phyloP scores from a whole-genome alignment of 2,113 vertebrate species.

The Engraulis encrasicolus region DNA sequence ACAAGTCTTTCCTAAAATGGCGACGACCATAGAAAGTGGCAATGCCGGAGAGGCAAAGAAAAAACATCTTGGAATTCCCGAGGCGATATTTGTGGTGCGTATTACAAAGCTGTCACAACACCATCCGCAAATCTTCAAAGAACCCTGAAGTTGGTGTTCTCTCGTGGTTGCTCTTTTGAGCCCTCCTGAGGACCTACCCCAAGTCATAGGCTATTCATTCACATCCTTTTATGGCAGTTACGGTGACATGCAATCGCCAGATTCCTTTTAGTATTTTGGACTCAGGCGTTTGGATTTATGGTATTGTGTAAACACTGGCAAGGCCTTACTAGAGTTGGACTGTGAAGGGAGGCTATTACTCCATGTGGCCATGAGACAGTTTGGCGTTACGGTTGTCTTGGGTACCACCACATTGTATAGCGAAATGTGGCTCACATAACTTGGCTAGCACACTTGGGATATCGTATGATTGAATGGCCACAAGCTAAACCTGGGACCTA shows the following conservation, averaged over 20 bases:
- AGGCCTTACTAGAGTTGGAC: not conserved
- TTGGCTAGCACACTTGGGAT: not conserved
- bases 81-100: constrained; percentile 92
- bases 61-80: constrained; percentile 89
- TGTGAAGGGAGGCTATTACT: not conserved
- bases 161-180: not conserved
- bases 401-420: constrained; percentile 3
- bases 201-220: no score
- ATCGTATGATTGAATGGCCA: not conserved
- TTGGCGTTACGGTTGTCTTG: not conserved
- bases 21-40: constrained; percentile 80
- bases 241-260: not conserved
- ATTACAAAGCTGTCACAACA: not conserved
- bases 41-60: constrained; percentile 74
- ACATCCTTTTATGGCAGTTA: constrained; percentile 54
- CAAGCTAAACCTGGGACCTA: not conserved
- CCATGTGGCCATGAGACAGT: not conserved
- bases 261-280: not conserved
- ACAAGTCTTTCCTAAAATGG: constrained; percentile 82
- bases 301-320: not conserved
- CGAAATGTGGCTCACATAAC: not conserved
- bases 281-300: not conserved
- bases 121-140: not conserved
- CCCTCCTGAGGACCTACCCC: accelerated
- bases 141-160: not conserved